A percentile compares a stretch with the other conserved stretches of the same genome.
Conservation (phyloP, 2,113 vertebrate genomes). For the Percopsis transmontana region DNA sequence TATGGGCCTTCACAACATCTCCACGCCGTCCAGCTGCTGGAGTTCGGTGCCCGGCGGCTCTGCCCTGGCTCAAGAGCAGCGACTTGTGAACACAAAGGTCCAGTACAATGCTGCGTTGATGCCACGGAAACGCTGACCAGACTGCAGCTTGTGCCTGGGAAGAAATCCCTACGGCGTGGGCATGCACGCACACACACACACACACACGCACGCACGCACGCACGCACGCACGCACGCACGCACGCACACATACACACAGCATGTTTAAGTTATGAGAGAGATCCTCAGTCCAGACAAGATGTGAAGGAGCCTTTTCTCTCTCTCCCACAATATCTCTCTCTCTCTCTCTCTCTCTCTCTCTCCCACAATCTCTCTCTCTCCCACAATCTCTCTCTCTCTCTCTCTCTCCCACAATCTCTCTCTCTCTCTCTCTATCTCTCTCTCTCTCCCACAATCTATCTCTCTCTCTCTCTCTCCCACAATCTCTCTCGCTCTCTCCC, state of each 20-base stretch:
- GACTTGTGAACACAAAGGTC: too few species aligned
- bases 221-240: background rate
- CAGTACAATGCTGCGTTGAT: background rate
- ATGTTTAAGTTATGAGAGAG: slow-evolving; percentile 77
- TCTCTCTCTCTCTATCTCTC: background rate
- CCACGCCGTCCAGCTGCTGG: too few species aligned
- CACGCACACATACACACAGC: background rate
- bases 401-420: background rate
- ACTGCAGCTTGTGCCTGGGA: slow-evolving; percentile 6
- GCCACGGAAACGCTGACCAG: slow-evolving; percentile 13
- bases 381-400: background rate
- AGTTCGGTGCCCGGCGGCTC: too few species aligned
- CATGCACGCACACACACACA: background rate
- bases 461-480: slow-evolving; percentile 23
- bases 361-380: slow-evolving; percentile 15
- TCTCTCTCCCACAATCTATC: slow-evolving; percentile 36
- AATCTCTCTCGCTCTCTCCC: slow-evolving; percentile 8
- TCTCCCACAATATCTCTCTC: slow-evolving; percentile 4
- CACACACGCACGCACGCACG: background rate
- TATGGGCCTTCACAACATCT: too few species aligned
- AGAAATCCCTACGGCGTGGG: background rate
- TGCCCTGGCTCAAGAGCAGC: too few species aligned
- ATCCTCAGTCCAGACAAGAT: slow-evolving; percentile 44
- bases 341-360: slow-evolving; percentile 25
- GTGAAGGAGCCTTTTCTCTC: slow-evolving; percentile 31